These are phyloP conservation scores for Drosophila sordidapex DNA, from an alignment of 2,888 invertebrate species.

Conservation along the genomic window DNA sequence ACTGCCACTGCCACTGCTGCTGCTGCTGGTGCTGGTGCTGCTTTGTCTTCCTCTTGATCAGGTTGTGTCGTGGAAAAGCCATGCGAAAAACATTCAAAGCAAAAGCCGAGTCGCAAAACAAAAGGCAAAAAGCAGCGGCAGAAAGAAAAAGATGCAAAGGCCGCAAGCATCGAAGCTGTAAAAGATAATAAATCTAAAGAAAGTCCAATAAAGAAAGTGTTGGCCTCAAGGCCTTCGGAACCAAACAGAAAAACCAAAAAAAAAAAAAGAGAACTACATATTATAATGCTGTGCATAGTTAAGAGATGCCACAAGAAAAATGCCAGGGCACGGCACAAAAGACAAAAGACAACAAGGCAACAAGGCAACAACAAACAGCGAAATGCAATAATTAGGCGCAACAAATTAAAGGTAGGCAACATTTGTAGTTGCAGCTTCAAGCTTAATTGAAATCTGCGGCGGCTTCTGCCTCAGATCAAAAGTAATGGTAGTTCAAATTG, in stretches of 20 bases:
- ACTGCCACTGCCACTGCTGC: not conserved
- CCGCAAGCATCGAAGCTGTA: conserved; percentile 46
- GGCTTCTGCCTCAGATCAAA: conserved; percentile 43
- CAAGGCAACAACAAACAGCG: conserved; percentile 20
- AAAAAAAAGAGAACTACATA: conserved; percentile 49
- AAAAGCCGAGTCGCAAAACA: conserved; percentile 54
- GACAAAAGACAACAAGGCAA: conserved; percentile 2
- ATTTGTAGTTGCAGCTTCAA: conserved; percentile 28
- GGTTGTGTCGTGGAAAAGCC: conserved; percentile 35
- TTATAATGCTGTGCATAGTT: conserved; percentile 57
- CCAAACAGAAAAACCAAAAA: not conserved
- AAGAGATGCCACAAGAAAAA: conserved; percentile 49
- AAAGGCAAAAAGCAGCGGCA: conserved; percentile 45
- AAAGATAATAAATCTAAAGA: conserved; percentile 67
- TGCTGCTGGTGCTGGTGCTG: not conserved
- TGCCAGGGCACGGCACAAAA: conserved; percentile 39
- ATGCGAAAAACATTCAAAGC: conserved; percentile 52
- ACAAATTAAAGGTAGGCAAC: conserved; percentile 57
- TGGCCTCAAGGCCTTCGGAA: conserved; percentile 63
- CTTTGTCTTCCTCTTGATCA: not conserved
- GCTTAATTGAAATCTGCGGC: conserved; percentile 56
- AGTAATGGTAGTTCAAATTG: conserved; percentile 37
- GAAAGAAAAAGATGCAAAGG: conserved; percentile 35
- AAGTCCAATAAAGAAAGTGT: conserved; percentile 76
- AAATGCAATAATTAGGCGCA: conserved; percentile 75